Conservation (phyloP, 2,113 vertebrate genomes). For the Erpornis zantholeuca region DNA sequence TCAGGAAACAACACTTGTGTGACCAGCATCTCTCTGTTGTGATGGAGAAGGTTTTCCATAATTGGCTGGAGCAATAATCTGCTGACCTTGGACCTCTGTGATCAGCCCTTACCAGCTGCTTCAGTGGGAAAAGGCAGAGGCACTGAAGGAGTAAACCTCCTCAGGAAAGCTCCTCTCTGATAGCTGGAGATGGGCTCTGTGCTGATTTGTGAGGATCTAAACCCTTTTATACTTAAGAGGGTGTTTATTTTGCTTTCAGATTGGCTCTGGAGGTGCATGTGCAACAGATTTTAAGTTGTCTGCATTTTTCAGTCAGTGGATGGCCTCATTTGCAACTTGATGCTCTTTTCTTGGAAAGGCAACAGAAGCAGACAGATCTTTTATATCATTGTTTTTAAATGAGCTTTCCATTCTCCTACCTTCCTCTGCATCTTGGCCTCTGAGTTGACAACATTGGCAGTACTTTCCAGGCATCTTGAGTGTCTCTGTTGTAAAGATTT, state of each 20-base stretch:
- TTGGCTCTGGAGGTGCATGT: neutral
- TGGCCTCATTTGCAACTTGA: neutral
- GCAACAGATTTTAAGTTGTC: neutral
- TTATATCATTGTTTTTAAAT: neutral
- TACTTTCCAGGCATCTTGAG: neutral
- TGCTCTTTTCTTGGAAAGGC: neutral
- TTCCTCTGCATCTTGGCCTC: neutral
- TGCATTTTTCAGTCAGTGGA: neutral
- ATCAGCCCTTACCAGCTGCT: neutral
- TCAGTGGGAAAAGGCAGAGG: neutral
- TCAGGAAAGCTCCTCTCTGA: neutral
- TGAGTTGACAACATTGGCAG: neutral
- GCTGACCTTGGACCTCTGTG: neutral
- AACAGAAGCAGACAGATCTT: neutral
- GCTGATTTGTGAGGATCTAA: neutral
- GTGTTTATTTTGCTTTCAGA: neutral
- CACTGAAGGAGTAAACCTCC: neutral
- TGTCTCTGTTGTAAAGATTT: neutral
- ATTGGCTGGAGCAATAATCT: neutral
- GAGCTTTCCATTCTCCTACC: neutral
- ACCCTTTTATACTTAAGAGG: neutral
- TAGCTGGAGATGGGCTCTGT: neutral
- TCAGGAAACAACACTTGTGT: neutral
- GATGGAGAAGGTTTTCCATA: neutral
- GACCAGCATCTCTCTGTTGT: neutral